Conservation (phyloP, 1,140 invertebrate genomes). For the Anastrepha ludens region DNA sequence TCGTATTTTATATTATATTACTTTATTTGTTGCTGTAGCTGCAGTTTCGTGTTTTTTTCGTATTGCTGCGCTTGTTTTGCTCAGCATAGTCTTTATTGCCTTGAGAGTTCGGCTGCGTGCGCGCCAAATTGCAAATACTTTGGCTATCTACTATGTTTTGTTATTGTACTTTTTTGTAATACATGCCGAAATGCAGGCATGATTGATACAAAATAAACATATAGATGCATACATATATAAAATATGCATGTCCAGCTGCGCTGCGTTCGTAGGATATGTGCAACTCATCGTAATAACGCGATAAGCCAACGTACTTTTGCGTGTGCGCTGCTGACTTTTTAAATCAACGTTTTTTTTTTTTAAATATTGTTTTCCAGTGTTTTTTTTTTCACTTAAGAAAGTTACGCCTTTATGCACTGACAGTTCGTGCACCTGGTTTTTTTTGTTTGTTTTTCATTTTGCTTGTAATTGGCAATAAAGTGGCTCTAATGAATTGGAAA, state of each 20-base stretch:
- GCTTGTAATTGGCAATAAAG: not conserved
- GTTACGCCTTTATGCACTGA: too few relatives aligned
- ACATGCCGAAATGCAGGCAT: not conserved
- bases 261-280: not conserved
- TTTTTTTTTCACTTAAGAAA: too few relatives aligned
- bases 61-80: not conserved
- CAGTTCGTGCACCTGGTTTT: not conserved
- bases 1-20: constrained; percentile 22
- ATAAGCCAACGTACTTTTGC: constrained; percentile 29
- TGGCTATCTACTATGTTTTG: not conserved
- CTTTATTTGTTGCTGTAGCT: not conserved
- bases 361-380: too few relatives aligned
- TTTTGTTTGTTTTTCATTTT: not conserved
- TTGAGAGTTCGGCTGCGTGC: not conserved
- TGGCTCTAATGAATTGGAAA: not conserved
- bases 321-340: too few relatives aligned
- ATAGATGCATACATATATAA: not conserved
- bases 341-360: too few relatives aligned
- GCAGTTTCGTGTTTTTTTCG: not conserved
- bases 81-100: not conserved
- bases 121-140: not conserved
- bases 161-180: not conserved
- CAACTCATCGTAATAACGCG: not conserved
- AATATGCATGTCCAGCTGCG: not conserved
- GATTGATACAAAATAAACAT: not conserved